Base-by-base conservation (phyloP, 2,888 invertebrate species). In the Dascillus cervinus region DNA sequence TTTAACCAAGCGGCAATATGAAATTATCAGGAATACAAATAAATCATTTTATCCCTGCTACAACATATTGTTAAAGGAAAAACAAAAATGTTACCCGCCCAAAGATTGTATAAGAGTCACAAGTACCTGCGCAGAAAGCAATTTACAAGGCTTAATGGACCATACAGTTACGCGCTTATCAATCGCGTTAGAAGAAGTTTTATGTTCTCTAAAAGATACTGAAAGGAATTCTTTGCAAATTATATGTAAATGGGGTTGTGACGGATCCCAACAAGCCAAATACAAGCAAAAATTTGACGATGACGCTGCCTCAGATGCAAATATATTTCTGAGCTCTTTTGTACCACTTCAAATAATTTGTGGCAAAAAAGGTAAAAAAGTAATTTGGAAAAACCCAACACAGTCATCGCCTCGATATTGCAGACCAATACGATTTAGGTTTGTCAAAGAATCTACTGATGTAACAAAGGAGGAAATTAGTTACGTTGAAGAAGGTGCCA, bases 301-400 rank as follows among this genome's bases (percentile, higher is more conserved):
- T 36, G 37, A 34, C 22, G 27, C 12, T 5, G 41, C 34, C 27
- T 36, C 34, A n/a, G 50, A 52, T 28, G 32, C 43, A 9, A 43
- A 47, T 34, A 47, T 60, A 13, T 61, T 59, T 41, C 51, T 45
- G 35, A 51, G 43, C 26, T 52, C 29, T 3, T 36, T 52, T 31
- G 47, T 47, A 10, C 38, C 45, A 33, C 13, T 48, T 11, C 37
- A 32, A 41, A 17, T 48, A 22, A 25, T 37, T 14, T 22, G 31
- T 13, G 22, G 9, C 22, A 26, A 21, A 33, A 37, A 29, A 9
- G n/a, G n/a, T n/a, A n/a, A 41, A 17, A 46, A 41, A 34, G 20
- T 47, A 5, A 22, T 54, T 28, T 53, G 51, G 49, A 36, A 53
- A 33, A 56, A 54, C 32, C 50, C 52, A 19, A 39, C 37, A 49